A percentile compares a stretch with the other conserved stretches of the same genome.
Conservation (phyloP, 2,113 vertebrate species). For the Panthera tigris region DNA sequence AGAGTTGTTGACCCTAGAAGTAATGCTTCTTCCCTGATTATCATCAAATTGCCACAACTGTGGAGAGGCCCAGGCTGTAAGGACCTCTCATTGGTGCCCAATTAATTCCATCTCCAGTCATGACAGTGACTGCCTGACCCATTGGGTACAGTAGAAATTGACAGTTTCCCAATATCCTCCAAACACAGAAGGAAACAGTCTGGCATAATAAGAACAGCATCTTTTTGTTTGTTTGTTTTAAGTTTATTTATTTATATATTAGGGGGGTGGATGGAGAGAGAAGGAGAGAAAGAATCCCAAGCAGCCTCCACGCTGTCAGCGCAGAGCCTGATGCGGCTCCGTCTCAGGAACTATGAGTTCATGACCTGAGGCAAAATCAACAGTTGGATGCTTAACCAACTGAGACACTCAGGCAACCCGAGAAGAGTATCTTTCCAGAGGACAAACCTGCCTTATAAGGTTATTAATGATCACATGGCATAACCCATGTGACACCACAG, state of each 20-base stretch:
- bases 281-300: no score
- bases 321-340: no score
- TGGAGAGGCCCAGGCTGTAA: neutral
- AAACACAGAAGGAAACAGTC: neutral
- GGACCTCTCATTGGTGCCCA: neutral
- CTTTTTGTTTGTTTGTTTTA: neutral
- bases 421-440: neutral
- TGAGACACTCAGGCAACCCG: neutral
- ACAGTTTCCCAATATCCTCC: neutral
- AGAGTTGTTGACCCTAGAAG: neutral
- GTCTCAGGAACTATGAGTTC: no score
- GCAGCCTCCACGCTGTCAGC: no score
- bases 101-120: neutral
- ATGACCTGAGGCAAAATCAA: no score
- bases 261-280: no score
- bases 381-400: no score
- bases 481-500: neutral
- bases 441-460: neutral
- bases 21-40: slow-evolving; percentile 5
- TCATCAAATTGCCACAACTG: slow-evolving; percentile 11
- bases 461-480: slow-evolving; percentile 4
- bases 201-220: neutral
- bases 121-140: neutral
- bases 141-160: neutral
- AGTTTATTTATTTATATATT: no score